phyloP scores from a whole-genome alignment of 1,140 invertebrate genomes.

The Brevipalpus yothersi region DNA sequence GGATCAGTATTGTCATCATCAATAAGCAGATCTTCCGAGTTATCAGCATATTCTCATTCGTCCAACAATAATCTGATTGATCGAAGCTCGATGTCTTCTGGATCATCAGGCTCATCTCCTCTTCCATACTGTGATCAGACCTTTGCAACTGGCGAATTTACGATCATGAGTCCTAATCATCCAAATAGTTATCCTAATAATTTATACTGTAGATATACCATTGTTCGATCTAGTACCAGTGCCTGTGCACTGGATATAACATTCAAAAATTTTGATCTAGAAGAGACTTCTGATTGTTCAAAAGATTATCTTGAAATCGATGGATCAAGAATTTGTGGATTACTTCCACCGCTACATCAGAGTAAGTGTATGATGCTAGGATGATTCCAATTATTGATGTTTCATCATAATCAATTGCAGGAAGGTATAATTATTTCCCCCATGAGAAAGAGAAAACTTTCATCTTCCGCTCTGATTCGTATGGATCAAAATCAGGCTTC shows the following conservation, averaged over 20 bases:
- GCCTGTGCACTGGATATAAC: constrained; percentile 13
- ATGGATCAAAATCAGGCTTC: constrained; percentile 10
- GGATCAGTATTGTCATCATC: background rate
- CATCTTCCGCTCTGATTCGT: constrained; percentile 9
- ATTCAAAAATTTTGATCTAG: constrained; percentile 13
- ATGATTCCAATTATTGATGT: too few species aligned
- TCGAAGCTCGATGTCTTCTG: background rate
- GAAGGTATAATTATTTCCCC: constrained; percentile 6
- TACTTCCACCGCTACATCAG: constrained; percentile 11
- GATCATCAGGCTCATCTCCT: background rate
- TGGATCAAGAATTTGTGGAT: constrained; percentile 12
- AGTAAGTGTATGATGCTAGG: constrained; percentile 1
- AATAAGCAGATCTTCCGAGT: background rate
- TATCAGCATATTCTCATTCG: background rate
- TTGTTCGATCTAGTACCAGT: constrained; percentile 1
- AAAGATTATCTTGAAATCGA: constrained; percentile 15
- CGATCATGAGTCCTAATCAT: constrained; percentile 7
- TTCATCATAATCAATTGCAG: background rate
- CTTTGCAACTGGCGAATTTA: constrained; percentile 8
- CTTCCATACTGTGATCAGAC: constrained; percentile 7
- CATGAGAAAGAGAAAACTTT: constrained; percentile 10
- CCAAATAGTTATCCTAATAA: constrained; percentile 9
- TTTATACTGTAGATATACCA: constrained; percentile 9
- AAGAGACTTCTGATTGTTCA: constrained; percentile 11
- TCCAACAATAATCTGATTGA: background rate